Base-by-base conservation (phyloP, 2,113 vertebrate species). In the Dinomys branickii region DNA sequence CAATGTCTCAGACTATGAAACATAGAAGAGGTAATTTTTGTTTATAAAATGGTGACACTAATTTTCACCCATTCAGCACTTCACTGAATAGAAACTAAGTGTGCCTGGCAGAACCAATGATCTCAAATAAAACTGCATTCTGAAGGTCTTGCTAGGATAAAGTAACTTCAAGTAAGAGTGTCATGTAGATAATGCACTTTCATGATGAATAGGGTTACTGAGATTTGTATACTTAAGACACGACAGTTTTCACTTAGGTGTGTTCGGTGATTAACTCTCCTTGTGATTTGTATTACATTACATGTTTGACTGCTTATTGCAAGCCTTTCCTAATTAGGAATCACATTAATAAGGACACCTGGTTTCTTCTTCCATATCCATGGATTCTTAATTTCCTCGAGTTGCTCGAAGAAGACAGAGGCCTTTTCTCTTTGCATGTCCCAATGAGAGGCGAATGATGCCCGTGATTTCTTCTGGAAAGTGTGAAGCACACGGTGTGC, bases 51-150 rank as follows among this genome's bases (percentile, higher is more conserved):
- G 28, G 65, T 65, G 80, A 91, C 63, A 17, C 24, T 7, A 41
- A 6, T 93, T 94, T 93, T 82, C 52, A 93, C 41, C 65, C 83
- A 8, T 22, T 54, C 85, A 91, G 41, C 56, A 75, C 63, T 82
- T 91, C 61, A 92, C 2, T 89, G 82, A 90, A 19, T 61, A 94
- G 71, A 94, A 85, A 80, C 56, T 52, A 88, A 67, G 35, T 65
- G 41, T 94, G 22, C 58, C 94, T 44, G 35, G 44, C 59, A 26
- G 73, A 88, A 83, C 14, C 44, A 88, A 44, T 47, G 65, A 71
- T 85, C 67, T 90, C 82, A 85, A 73, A 80, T 83, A 75, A 94
- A 84, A 67, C 19, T 65, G 5, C 47, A 16, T 71, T 82, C 67
- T 9, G 59, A 87, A 81, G 54, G 24, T 75, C 82, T 84, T 84